A percentile compares a stretch with the other conserved stretches of the same genome.
These are phyloP conservation scores for Alviniconcha strummeri DNA, from an alignment of 2,888 invertebrate species.

Conservation along the genomic window DNA sequence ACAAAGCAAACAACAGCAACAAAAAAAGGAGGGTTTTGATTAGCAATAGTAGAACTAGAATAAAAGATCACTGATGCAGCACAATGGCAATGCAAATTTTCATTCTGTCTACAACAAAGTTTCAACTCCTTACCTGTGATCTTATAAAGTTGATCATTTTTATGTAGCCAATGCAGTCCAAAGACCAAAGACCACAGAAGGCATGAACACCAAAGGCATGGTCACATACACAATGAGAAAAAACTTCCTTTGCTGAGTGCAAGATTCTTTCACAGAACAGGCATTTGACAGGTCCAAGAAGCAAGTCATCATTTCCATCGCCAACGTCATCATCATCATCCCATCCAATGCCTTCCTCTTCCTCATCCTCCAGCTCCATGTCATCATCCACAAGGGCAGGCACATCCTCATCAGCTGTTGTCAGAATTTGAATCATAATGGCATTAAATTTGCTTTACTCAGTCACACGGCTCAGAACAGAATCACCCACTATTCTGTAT, in stretches of 20 bases:
- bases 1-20: no score
- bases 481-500: no score
- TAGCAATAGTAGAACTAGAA: no score
- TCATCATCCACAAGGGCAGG: constrained; percentile 28
- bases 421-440: no score
- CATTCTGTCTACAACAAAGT: no score
- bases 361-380: constrained; percentile 13
- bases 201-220: constrained; percentile 56
- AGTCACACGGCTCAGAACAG: no score
- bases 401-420: constrained; percentile 17
- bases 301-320: constrained; percentile 44
- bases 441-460: no score
- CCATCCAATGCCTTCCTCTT: constrained; percentile 35
- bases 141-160: constrained; percentile 70
- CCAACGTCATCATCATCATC: constrained; percentile 47
- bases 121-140: constrained; percentile 50
- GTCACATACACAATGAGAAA: constrained; percentile 50
- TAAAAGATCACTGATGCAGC: no score
- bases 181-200: constrained; percentile 45
- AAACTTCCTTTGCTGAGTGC: constrained; percentile 47
- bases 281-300: constrained; percentile 51
- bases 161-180: constrained; percentile 69
- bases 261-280: constrained; percentile 55
- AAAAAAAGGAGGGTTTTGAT: no score
- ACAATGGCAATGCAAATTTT: no score